Conservation (phyloP, 2,888 invertebrate species). For the Zhuqinia jingwanae region DNA sequence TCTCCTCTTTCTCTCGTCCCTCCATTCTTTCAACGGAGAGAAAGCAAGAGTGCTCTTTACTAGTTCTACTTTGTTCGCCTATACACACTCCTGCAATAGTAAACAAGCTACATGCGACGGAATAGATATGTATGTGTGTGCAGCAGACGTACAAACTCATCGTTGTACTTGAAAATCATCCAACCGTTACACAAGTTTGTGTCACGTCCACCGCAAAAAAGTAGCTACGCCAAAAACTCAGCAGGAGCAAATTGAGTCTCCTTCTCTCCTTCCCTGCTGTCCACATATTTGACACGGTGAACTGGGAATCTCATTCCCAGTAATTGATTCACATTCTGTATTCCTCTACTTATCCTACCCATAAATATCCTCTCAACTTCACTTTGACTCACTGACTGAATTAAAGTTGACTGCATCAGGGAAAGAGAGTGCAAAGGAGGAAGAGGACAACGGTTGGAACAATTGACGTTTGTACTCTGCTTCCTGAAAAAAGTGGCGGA, state of each 20-base stretch:
- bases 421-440: not conserved
- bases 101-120: not conserved
- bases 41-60: not conserved
- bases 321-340: slow-evolving; percentile 25
- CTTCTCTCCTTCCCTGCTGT: not conserved
- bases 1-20: not conserved
- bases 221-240: slow-evolving; percentile 27
- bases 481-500: not conserved
- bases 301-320: slow-evolving; percentile 21
- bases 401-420: slow-evolving; percentile 16
- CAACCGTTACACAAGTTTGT: slow-evolving; percentile 57
- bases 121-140: not conserved
- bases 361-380: slow-evolving; percentile 35
- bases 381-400: slow-evolving; percentile 30
- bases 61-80: slow-evolving; percentile 21
- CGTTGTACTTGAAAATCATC: slow-evolving; percentile 58
- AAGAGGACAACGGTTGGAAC: not conserved
- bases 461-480: not conserved
- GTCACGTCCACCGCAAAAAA: slow-evolving; percentile 57
- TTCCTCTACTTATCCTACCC: not conserved
- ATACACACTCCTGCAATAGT: slow-evolving; percentile 5
- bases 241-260: slow-evolving; percentile 33
- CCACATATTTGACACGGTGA: not conserved
- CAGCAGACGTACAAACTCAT: not conserved
- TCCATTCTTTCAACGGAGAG: not conserved